phyloP scores from a whole-genome alignment of 2,113 vertebrate species.

The Sinocyclocheilus rhinocerous region DNA sequence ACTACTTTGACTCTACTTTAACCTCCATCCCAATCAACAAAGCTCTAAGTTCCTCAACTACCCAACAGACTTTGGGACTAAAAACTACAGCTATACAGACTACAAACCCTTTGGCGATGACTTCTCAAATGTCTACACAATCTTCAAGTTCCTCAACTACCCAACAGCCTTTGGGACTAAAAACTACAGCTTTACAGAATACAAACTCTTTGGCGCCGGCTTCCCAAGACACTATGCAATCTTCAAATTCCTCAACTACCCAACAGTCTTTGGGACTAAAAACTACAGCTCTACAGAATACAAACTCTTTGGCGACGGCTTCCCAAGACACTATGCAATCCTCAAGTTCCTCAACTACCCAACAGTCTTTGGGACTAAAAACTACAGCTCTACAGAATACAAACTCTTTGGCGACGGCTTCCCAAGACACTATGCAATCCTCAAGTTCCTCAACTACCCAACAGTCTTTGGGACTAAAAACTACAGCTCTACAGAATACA shows the following conservation, averaged over 20 bases:
- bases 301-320: background rate
- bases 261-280: background rate
- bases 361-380: background rate
- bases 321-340: background rate
- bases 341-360: background rate
- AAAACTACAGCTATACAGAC: background rate
- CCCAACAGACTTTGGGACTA: slow-evolving; percentile 4
- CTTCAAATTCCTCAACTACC: background rate
- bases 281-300: background rate
- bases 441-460: background rate
- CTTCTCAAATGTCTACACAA: background rate
- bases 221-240: background rate
- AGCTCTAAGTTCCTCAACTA: background rate
- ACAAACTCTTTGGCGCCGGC: background rate
- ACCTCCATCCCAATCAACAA: background rate
- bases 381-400: background rate
- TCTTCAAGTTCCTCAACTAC: background rate
- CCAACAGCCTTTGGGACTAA: slow-evolving; percentile 2
- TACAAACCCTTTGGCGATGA: background rate
- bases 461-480: background rate
- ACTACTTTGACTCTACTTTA: background rate
- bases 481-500: background rate
- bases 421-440: background rate
- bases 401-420: background rate
- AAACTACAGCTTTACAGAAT: background rate